Conservation (phyloP, 2,797 vertebrate genomes). For the Helicolenus hilgendorfi region DNA sequence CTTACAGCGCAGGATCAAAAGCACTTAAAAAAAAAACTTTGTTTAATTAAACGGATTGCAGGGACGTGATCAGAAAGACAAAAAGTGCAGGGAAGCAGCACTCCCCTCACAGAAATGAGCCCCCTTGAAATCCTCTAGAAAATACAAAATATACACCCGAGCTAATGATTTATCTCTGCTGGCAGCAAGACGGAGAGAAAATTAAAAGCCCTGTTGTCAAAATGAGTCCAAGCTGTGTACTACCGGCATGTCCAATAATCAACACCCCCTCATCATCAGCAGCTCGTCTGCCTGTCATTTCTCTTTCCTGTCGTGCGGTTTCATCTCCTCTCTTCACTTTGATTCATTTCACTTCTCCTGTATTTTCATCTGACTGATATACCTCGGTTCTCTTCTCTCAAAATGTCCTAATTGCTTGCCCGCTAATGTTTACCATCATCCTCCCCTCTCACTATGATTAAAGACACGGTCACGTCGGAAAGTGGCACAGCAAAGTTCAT, state of each 20-base stretch:
- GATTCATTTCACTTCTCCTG: background rate
- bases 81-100: conserved; percentile 21
- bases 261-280: conserved; percentile 35
- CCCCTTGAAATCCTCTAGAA: conserved; percentile 31
- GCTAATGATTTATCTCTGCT: conserved; percentile 40
- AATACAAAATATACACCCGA: conserved; percentile 26
- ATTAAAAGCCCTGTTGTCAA: conserved; percentile 43
- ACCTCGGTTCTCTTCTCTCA: background rate
- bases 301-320: conserved; percentile 15
- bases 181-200: conserved; percentile 31
- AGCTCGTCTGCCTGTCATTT: conserved; percentile 18
- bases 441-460: background rate
- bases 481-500: background rate
- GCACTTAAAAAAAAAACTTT: conserved; percentile 45
- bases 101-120: conserved; percentile 14
- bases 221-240: conserved; percentile 53
- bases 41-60: conserved; percentile 59
- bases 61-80: conserved; percentile 42
- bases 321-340: conserved; percentile 20
- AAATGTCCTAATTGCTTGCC: conserved; percentile 9
- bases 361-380: background rate
- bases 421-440: background rate
- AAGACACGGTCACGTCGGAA: background rate
- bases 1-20: conserved; percentile 54
- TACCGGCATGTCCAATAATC: conserved; percentile 47